Evolutionary conservation across 2,113 vertebrate species (phyloP).

Genomic region (Rhizomys pruinosus): DNA sequence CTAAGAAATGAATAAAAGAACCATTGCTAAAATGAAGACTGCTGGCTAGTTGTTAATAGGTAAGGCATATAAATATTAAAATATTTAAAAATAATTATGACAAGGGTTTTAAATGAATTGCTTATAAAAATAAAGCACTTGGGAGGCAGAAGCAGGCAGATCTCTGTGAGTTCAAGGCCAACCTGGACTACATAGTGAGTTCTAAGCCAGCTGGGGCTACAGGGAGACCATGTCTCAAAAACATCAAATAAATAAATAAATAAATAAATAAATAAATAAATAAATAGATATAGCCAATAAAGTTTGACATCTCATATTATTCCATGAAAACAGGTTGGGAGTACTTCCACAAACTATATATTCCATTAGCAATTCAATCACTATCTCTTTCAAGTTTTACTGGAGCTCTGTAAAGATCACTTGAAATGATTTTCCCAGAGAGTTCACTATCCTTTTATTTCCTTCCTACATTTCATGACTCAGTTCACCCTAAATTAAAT

Average conservation of each 20-base stretch:
- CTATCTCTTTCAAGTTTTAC: neutral
- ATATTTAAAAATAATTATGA: slow-evolving; percentile 10
- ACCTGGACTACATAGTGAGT: too few species aligned
- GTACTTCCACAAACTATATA: neutral
- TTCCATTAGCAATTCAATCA: neutral
- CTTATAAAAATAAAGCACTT: neutral
- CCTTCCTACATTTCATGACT: neutral
- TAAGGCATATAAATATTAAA: neutral
- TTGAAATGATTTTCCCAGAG: neutral
- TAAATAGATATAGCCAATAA: too few species aligned
- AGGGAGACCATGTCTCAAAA: too few species aligned
- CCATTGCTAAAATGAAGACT: neutral
- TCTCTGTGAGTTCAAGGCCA: too few species aligned
- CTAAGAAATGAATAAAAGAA: neutral
- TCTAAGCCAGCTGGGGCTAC: too few species aligned
- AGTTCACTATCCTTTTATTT: neutral
- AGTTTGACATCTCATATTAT: neutral
- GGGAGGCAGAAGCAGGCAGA: too few species aligned
- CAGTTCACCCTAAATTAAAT: neutral
- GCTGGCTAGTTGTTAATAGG: neutral
- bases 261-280: too few species aligned
- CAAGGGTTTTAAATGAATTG: neutral
- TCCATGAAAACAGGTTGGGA: neutral
- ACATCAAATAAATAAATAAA: too few species aligned
- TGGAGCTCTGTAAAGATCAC: neutral